A percentile compares a stretch with the other conserved stretches of the same genome.
These are phyloP conservation scores for Hypothenemus hampei DNA, from an alignment of 1,140 invertebrate species.

Conservation along the genomic window DNA sequence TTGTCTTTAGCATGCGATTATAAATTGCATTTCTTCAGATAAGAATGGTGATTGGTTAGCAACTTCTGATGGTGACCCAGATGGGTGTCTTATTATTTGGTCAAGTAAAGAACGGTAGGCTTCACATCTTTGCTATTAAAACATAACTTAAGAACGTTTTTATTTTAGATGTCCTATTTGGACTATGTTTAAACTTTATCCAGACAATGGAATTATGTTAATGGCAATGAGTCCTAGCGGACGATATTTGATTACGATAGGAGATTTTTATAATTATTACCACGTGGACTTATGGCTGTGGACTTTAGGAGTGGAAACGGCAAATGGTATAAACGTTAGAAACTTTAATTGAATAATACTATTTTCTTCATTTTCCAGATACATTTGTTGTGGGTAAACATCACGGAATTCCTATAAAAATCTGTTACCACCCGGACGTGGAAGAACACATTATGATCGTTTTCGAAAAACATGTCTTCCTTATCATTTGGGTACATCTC, in stretches of 20 bases:
- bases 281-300: slow-evolving; percentile 53
- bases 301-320: slow-evolving; percentile 48
- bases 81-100: slow-evolving; percentile 54
- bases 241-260: slow-evolving; percentile 52
- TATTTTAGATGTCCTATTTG: slow-evolving; percentile 46
- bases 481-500: slow-evolving; percentile 44
- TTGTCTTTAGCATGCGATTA: slow-evolving; percentile 14
- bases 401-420: slow-evolving; percentile 35
- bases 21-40: slow-evolving; percentile 18
- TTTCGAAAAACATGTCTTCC: slow-evolving; percentile 41
- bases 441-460: slow-evolving; percentile 45
- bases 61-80: slow-evolving; percentile 46
- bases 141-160: slow-evolving; percentile 9
- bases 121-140: slow-evolving; percentile 9
- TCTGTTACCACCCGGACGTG: slow-evolving; percentile 43
- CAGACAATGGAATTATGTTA: slow-evolving; percentile 42
- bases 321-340: slow-evolving; percentile 46
- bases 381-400: slow-evolving; percentile 16
- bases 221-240: slow-evolving; percentile 50
- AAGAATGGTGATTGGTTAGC: slow-evolving; percentile 46
- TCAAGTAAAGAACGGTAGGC: slow-evolving; percentile 45
- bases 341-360: background rate
- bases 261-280: slow-evolving; percentile 41
- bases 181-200: slow-evolving; percentile 51
- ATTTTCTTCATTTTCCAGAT: slow-evolving; percentile 7